Evolutionary conservation across 2,888 invertebrate genomes (phyloP).

Genomic region (Himalopsyche tibetana): DNA sequence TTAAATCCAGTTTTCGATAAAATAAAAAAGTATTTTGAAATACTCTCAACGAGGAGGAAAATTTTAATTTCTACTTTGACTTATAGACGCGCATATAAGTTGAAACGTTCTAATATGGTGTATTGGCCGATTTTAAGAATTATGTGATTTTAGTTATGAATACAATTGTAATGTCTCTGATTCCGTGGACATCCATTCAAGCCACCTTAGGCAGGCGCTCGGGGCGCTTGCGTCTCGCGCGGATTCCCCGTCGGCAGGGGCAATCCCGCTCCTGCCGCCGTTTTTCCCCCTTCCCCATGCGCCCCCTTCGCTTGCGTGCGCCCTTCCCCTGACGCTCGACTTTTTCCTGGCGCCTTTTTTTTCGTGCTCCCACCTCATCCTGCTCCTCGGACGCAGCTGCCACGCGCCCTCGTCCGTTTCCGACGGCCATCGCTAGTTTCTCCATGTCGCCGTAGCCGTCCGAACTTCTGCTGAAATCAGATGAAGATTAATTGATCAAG

Average conservation of each 20-base stretch:
- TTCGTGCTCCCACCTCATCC: constrained; percentile 41
- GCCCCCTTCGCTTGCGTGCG: constrained; percentile 16
- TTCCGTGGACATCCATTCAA: constrained; percentile 44
- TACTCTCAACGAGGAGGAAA: too few relatives aligned
- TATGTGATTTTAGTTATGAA: not conserved
- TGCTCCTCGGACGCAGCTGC: constrained; percentile 42
- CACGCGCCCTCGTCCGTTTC: constrained; percentile 54
- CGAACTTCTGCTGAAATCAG: not conserved
- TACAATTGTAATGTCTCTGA: constrained; percentile 41
- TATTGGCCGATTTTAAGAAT: too few relatives aligned
- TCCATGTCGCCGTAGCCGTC: constrained; percentile 2
- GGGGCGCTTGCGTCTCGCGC: constrained; percentile 55
- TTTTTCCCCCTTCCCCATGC: constrained; percentile 50
- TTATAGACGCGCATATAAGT: too few relatives aligned
- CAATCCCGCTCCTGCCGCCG: constrained; percentile 48
- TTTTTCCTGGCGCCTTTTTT: constrained; percentile 43
- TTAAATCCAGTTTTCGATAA: too few relatives aligned
- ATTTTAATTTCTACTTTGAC: too few relatives aligned
- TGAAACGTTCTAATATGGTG: too few relatives aligned
- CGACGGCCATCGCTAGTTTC: constrained; percentile 48
- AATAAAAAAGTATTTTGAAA: too few relatives aligned
- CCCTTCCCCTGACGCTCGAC: constrained; percentile 2
- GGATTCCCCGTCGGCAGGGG: constrained; percentile 51
- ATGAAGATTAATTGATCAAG: too few relatives aligned
- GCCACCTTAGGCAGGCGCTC: constrained; percentile 57